Conservation (phyloP, 2,888 invertebrate species). For the Andrena fulva region DNA sequence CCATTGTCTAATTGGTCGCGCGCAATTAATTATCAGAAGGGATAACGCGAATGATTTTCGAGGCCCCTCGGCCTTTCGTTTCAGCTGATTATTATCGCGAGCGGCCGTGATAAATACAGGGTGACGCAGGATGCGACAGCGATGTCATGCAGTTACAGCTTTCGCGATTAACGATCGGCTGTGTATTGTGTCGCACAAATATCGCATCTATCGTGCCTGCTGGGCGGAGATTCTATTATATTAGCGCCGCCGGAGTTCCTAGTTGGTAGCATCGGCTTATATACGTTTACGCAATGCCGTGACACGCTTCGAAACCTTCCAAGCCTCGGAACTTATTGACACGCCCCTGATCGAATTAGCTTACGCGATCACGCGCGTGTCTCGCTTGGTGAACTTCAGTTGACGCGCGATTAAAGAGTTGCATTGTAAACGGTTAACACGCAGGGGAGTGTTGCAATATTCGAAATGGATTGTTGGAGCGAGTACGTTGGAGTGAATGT, state of each 20-base stretch:
- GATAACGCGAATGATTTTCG: constrained; percentile 41
- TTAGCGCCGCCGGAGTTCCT: constrained; percentile 46
- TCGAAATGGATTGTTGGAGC: neutral
- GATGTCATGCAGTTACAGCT: constrained; percentile 48
- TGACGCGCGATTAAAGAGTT: neutral
- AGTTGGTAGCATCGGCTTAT: constrained; percentile 19
- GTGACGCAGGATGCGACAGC: constrained; percentile 31
- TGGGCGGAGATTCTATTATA: constrained; percentile 64
- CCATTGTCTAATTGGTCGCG: constrained; percentile 49
- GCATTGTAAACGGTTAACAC: neutral
- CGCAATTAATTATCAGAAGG: constrained; percentile 45
- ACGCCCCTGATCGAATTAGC: constrained; percentile 18
- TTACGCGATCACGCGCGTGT: neutral
- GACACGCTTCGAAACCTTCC: neutral
- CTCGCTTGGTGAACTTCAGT: constrained; percentile 4
- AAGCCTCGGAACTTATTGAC: neutral
- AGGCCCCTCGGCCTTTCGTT: constrained; percentile 47
- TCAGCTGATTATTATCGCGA: constrained; percentile 55
- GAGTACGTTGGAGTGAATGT: neutral
- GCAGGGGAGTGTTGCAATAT: no score
- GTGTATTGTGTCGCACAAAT: constrained; percentile 59
- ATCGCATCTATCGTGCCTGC: constrained; percentile 53
- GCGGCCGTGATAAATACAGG: constrained; percentile 60
- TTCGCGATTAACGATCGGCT: constrained; percentile 65
- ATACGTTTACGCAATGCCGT: neutral